Evolutionary conservation across 2,888 invertebrate species (phyloP).

Genomic region (Metalampra italica): DNA sequence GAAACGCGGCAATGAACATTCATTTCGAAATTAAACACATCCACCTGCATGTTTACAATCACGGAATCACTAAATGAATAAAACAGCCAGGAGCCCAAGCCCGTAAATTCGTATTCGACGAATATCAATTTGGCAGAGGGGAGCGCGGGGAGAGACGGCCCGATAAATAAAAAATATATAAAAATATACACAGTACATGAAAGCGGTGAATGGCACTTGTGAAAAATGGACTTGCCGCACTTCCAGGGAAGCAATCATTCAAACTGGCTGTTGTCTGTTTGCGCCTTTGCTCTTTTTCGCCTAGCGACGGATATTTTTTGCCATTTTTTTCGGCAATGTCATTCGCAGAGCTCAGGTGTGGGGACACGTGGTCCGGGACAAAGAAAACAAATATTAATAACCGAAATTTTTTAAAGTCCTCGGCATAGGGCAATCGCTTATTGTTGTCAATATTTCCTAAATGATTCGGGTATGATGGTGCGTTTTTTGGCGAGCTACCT

Average conservation of each 20-base stretch:
- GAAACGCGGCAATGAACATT: constrained; percentile 74
- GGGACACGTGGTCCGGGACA: constrained; percentile 74
- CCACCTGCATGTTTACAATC: constrained; percentile 74
- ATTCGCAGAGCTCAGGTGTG: constrained; percentile 75
- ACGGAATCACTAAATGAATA: constrained; percentile 76
- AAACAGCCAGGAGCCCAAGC: constrained; percentile 69
- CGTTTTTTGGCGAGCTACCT: constrained; percentile 59
- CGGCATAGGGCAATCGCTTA: constrained; percentile 51
- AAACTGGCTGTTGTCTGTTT: constrained; percentile 77
- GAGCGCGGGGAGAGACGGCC: constrained; percentile 36
- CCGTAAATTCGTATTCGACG: constrained; percentile 69
- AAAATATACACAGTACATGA: constrained; percentile 71
- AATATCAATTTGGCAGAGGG: constrained; percentile 72
- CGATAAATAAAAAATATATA: constrained; percentile 72
- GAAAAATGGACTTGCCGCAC: constrained; percentile 79
- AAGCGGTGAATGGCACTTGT: constrained; percentile 78
- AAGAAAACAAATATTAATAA: constrained; percentile 77
- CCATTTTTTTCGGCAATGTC: constrained; percentile 68
- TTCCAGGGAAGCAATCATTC: constrained; percentile 78
- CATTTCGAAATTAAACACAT: constrained; percentile 76
- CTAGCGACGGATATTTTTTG: constrained; percentile 58
- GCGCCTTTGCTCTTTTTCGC: constrained; percentile 74
- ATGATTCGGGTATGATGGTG: constrained; percentile 74
- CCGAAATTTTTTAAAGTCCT: constrained; percentile 75
- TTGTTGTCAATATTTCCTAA: constrained; percentile 78